Percentiles rank a stretch among this genome's conserved stretches.
These are phyloP conservation scores for Hoplias malabaricus DNA, from an alignment of 2,113 vertebrate genomes.

Conservation along the genomic window DNA sequence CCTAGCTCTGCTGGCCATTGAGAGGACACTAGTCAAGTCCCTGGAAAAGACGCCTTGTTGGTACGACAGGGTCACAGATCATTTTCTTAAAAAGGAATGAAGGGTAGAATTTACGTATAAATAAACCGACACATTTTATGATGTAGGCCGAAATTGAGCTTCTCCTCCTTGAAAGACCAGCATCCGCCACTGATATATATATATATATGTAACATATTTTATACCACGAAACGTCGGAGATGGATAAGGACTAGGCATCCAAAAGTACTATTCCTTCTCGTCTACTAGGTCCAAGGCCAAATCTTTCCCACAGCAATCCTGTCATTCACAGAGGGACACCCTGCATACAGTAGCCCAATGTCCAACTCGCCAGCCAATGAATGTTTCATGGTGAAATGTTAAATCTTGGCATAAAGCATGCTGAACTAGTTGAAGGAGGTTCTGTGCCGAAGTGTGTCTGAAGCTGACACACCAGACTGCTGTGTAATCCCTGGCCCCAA, in stretches of 20 bases:
- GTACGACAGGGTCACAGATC: too few relatives aligned
- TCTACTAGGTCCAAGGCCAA: neutral
- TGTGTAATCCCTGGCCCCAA: neutral
- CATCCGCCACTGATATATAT: too few relatives aligned
- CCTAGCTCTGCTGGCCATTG: too few relatives aligned
- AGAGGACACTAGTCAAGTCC: too few relatives aligned
- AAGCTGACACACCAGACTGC: slow-evolving; percentile 7
- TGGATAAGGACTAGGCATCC: neutral
- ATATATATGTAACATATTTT: too few relatives aligned
- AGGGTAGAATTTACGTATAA: too few relatives aligned
- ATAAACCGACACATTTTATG: too few relatives aligned
- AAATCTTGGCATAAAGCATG: neutral
- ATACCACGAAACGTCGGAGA: too few relatives aligned
- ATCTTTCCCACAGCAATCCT: neutral
- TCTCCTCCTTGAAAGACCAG: too few relatives aligned
- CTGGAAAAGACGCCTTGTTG: too few relatives aligned
- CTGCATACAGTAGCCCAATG: neutral
- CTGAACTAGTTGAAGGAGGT: slow-evolving; percentile 1
- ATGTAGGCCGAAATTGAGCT: too few relatives aligned
- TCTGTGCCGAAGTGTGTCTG: neutral
- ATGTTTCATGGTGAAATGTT: slow-evolving; percentile 25
- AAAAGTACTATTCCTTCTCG: neutral
- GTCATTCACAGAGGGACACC: neutral
- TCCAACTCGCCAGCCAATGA: neutral
- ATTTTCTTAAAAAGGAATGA: too few relatives aligned